These are phyloP conservation scores for Dunckerocampus dactyliophorus DNA, from an alignment of 2,113 vertebrate genomes.

Conservation along the genomic window DNA sequence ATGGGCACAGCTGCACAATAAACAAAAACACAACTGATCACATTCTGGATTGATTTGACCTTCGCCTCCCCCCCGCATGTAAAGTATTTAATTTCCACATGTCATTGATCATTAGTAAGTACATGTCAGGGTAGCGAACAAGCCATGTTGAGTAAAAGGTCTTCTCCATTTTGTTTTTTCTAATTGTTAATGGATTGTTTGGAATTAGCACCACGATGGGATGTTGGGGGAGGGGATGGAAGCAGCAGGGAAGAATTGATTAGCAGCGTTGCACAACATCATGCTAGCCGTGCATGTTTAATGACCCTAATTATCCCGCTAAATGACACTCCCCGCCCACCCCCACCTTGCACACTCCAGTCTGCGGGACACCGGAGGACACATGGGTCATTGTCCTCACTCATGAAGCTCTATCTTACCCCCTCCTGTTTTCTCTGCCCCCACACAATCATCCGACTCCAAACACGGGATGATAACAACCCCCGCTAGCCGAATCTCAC, in stretches of 20 bases:
- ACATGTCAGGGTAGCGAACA: background rate
- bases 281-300: constrained; percentile 46
- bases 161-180: background rate
- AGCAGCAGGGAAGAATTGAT: constrained; percentile 31
- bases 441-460: constrained; percentile 5
- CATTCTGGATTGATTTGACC: constrained; percentile 17
- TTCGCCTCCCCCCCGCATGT: constrained; percentile 5
- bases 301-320: constrained; percentile 50
- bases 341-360: constrained; percentile 29
- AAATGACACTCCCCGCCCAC: constrained; percentile 4
- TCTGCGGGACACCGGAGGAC: constrained; percentile 42
- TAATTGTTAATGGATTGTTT: background rate
- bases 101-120: constrained; percentile 26
- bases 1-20: background rate
- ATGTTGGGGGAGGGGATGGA: background rate
- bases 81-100: background rate
- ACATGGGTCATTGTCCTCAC: constrained; percentile 57
- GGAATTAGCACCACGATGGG: background rate
- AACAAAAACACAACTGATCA: background rate
- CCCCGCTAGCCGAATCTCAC: background rate
- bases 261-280: constrained; percentile 34
- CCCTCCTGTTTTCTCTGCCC: background rate
- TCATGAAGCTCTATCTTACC: constrained; percentile 11
- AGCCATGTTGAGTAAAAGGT: background rate
- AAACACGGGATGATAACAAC: constrained; percentile 25